Evolutionary conservation across 37 sponge, comb jelly and placozoan genomes (phyloP), one percentile per base, ranked within the genome.

Genomic region (Eunapius fragilis): DNA sequence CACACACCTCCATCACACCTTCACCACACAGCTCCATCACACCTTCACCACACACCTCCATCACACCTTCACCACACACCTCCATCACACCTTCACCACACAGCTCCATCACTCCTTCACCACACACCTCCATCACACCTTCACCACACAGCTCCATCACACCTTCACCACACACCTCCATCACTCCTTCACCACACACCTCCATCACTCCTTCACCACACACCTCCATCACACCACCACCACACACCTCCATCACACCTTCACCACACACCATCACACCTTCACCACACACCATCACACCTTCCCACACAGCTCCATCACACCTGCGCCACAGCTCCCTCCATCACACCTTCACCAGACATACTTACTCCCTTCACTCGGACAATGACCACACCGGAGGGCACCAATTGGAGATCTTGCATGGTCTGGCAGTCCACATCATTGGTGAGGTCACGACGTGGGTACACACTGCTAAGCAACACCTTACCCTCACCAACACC

Each of bases 371-470:
- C 80, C 31, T 84, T 80, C 0, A 85, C 47, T 78, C 36, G 81
- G 25, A 87, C 90, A 11, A 93, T 31, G 4, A 93, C 50, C 28
- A 89, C 90, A 25, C 79, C 84, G 23, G 89, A 86, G 30, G 94
- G 90, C 38, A 58, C 74, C 76, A 93, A 82, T 3, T 80, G 68
- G n/a, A 89, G 87, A 28, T 87, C 71, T 4, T 19, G 32, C 76
- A 93, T 74, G 26, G 80, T 83, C 31, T 78, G 58, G 6, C 37
- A 41, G 74, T 91, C 87, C 72, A 82, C 33, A 14, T 86, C 83
- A 33, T 49, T n/a, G 24, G 69, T 50, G 32, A 91, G 74, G 68
- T 91, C 91, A 10, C 36, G 37, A 3, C 78, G 87, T 37, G 91
- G 91, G 77, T 91, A 91, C 12, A 37, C 69, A 45, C 74, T 82